These are phyloP conservation scores for Chydorus sphaericus DNA, from an alignment of 2,888 invertebrate genomes.

Conservation along the genomic window DNA sequence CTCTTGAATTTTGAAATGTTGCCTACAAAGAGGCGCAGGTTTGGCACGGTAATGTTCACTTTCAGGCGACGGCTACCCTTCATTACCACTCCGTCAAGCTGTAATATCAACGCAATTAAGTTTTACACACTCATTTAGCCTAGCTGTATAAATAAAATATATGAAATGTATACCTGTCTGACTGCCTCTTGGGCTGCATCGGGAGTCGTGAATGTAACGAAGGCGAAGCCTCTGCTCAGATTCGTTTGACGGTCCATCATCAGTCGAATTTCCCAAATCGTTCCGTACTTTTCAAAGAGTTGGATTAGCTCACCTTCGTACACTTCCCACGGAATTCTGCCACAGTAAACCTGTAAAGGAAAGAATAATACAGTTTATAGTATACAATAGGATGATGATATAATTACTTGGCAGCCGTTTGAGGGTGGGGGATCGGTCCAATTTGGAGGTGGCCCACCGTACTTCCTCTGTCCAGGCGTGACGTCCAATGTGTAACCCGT, in stretches of 20 bases:
- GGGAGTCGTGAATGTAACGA: constrained; percentile 90
- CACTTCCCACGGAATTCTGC: constrained; percentile 97
- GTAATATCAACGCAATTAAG: not conserved
- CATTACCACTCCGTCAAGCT: constrained; percentile 99
- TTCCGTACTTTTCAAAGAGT: constrained; percentile 90
- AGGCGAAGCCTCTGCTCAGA: constrained; percentile 96
- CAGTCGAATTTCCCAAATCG: constrained; percentile 93
- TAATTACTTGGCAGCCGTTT: constrained; percentile 70
- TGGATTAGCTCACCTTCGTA: constrained; percentile 98
- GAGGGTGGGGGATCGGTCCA: constrained; percentile 87
- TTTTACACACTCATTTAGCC: no score
- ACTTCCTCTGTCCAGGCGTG: constrained; percentile 90
- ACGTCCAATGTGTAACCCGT: constrained; percentile 96
- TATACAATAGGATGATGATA: not conserved
- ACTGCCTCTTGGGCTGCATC: constrained; percentile 90
- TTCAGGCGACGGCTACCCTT: constrained; percentile 98
- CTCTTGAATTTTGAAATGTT: constrained; percentile 99
- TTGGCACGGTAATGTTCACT: constrained; percentile 99
- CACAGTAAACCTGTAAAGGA: constrained; percentile 70
- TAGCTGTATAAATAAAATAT: constrained; percentile 14
- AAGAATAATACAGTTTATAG: not conserved
- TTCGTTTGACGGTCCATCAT: constrained; percentile 99
- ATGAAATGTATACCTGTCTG: constrained; percentile 63
- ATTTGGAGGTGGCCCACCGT: constrained; percentile 95
- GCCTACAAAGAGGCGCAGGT: constrained; percentile 99